These are phyloP conservation scores for Drosophila chauvacae DNA, from an alignment of 1,140 invertebrate genomes.

Conservation along the genomic window DNA sequence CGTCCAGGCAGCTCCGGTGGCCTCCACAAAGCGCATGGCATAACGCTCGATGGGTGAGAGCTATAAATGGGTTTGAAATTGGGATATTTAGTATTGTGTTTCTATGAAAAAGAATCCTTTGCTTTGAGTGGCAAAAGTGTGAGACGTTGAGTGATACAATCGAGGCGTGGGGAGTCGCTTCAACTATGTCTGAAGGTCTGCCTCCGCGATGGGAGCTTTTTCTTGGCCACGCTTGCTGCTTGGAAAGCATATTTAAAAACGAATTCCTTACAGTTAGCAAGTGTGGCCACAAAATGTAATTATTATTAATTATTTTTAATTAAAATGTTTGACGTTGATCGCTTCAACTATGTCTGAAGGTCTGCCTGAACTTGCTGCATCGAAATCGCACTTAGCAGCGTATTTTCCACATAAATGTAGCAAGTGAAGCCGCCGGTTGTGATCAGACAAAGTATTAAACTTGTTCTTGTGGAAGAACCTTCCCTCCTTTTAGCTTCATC, in stretches of 20 bases:
- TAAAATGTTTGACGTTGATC: conserved; percentile 71
- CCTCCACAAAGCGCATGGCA: conserved; percentile 96
- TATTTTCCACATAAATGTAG: conserved; percentile 6
- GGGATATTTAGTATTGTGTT: not conserved
- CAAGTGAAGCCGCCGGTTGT: conserved; percentile 25
- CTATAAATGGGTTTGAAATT: conserved; percentile 85
- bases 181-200: conserved; percentile 83
- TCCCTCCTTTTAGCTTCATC: too few species aligned
- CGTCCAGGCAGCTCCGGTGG: conserved; percentile 92
- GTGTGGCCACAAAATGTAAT: conserved; percentile 25
- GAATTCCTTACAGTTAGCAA: conserved; percentile 31
- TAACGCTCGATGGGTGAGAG: conserved; percentile 96
- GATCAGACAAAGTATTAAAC: too few species aligned
- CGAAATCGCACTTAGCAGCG: conserved; percentile 20
- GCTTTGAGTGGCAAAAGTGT: conserved; percentile 35
- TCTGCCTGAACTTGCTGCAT: conserved; percentile 29
- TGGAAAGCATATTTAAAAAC: conserved; percentile 31
- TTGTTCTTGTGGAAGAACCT: not conserved
- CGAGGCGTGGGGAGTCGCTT: conserved; percentile 70
- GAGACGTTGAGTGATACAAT: conserved; percentile 84
- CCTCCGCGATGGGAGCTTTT: conserved; percentile 34
- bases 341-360: conserved; percentile 81
- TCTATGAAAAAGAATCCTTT: not conserved
- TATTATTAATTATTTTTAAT: not conserved
- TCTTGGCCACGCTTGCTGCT: conserved; percentile 59